Conservation (phyloP, 1,140 invertebrate genomes). For the Drosophila jambulina region DNA sequence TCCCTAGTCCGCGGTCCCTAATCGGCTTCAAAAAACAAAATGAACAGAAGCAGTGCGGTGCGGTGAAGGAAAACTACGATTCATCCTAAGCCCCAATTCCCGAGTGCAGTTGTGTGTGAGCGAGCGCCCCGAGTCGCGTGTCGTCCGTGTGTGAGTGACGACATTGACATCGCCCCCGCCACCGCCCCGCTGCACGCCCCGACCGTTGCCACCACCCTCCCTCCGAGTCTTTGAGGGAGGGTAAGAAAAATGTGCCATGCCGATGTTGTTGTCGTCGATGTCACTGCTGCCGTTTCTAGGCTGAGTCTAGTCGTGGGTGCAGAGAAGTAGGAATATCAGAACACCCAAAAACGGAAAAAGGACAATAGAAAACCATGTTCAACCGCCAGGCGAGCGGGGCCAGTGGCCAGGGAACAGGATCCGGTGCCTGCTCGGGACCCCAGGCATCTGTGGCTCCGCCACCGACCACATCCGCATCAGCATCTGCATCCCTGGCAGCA, state of each 20-base stretch:
- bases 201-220: not conserved
- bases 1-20: not conserved
- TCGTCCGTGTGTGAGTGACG: conserved; percentile 58
- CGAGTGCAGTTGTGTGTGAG: conserved; percentile 38
- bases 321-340: conserved; percentile 30
- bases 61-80: conserved; percentile 51
- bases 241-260: conserved; percentile 51
- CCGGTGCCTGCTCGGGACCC: conserved; percentile 2
- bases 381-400: conserved; percentile 46
- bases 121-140: conserved; percentile 21
- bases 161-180: conserved; percentile 64
- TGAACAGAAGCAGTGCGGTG: conserved; percentile 14
- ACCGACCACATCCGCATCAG: not conserved
- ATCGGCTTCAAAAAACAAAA: conserved; percentile 4
- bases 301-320: conserved; percentile 12
- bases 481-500: conserved; percentile 3
- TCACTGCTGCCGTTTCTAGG: conserved; percentile 12
- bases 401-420: conserved; percentile 26
- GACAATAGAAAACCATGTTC: conserved; percentile 37
- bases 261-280: conserved; percentile 2
- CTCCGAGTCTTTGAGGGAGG: conserved; percentile 1
- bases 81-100: conserved; percentile 54
- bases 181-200: conserved; percentile 8
- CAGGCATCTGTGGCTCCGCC: conserved; percentile 6
- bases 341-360: not conserved